Evolutionary conservation across 2,888 invertebrate genomes (phyloP), one percentile per base, ranked within the genome.

Genomic region (Pterostichus niger): DNA sequence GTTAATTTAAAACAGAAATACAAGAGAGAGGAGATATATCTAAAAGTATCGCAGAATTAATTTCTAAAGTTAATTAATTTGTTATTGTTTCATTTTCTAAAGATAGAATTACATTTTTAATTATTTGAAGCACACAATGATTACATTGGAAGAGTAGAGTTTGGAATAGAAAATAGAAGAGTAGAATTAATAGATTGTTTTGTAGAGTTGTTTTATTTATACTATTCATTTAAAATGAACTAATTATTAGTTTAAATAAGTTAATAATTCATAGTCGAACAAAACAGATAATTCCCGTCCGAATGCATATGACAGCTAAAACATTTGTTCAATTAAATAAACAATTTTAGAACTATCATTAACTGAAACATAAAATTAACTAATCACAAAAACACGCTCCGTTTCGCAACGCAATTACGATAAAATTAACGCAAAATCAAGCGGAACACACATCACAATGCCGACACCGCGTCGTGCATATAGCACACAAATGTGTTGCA

Each of bases 271-370:
- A 46, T 17, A 15, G 44, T 33, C 13, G 46, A 13, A 78, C 11
- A 59, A 15, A 78, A 78, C 5, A 35, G 15, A 13, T n/a, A 61
- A 49, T 56, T 2, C 56, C 0, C 11, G 7, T 13, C 13, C 6
- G 6, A 6, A 35, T 64, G 35, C 33, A 35, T 13, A 2, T 64
- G 64, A 64, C 64, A 64, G 33, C n/a, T 64, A 35, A 35, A 64
- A 64, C 33, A 35, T 31, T 33, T 40, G 35, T 64, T 64, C 9
- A 64, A 64, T 35, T 10, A 64, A 64, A 64, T 64, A 35, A 61
- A 64, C 35, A 11, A 64, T 64, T 59, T 64, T 13, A 64, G n/a
- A 64, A 64, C 13, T 64, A 64, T 40, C 33, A 64, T 64, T 35
- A 40, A 64, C 64, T 64, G 49, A n/a, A n/a, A 49, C 49, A 49